phyloP scores from a whole-genome alignment of 2,797 vertebrate species.

The Merluccius polli region DNA sequence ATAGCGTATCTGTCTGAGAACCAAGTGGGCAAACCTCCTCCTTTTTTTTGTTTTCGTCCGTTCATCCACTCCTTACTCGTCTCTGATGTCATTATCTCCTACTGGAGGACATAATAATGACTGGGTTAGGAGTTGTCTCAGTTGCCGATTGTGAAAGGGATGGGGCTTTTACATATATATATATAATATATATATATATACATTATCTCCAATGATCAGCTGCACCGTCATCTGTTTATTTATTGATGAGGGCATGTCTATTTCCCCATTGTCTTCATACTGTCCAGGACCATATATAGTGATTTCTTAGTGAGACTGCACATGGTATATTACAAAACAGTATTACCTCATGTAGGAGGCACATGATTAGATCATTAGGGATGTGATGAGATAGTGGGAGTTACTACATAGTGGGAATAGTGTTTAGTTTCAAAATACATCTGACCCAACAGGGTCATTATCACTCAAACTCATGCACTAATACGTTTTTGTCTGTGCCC shows the following conservation, averaged over 20 bases:
- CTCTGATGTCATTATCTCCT: constrained; percentile 1
- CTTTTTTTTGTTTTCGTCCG: neutral
- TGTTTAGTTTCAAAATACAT: neutral
- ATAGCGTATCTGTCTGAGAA: no score
- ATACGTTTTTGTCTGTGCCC: neutral
- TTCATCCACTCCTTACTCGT: constrained; percentile 9
- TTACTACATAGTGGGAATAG: neutral
- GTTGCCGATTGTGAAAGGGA: constrained; percentile 22
- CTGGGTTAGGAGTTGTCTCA: no score
- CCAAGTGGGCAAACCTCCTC: constrained; percentile 3
- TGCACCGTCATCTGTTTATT: neutral
- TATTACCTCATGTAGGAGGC: neutral
- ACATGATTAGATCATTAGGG: neutral
- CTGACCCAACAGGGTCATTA: neutral
- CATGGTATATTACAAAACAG: neutral
- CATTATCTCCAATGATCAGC: neutral
- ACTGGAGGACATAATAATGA: constrained; percentile 24
- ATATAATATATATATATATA: neutral
- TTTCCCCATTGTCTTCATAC: neutral
- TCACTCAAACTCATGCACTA: neutral
- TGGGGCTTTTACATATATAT: constrained; percentile 7
- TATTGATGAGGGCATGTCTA: neutral
- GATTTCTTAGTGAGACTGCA: neutral
- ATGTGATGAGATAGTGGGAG: neutral
- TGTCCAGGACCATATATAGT: neutral